A percentile compares a stretch with the other conserved stretches of the same genome.
These are phyloP conservation scores for Catharus minimus DNA, from an alignment of 2,113 vertebrate genomes.

Conservation along the genomic window DNA sequence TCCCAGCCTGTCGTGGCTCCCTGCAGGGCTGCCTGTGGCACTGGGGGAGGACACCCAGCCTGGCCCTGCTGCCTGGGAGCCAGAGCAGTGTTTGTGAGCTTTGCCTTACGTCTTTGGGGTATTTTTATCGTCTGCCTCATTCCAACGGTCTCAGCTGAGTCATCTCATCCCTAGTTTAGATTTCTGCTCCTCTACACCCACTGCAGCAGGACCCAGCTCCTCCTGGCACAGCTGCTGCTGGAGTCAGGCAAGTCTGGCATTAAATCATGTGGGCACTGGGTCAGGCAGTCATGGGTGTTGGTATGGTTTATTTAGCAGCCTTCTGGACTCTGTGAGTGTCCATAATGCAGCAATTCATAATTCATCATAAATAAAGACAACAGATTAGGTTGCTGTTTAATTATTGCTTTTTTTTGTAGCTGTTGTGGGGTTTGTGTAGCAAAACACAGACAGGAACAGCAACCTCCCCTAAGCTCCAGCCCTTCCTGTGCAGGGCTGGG, in stretches of 20 bases:
- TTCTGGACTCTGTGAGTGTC: background rate
- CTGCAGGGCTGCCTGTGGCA: background rate
- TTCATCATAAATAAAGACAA: background rate
- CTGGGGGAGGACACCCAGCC: accelerated
- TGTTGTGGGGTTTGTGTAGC: background rate
- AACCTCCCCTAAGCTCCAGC: background rate
- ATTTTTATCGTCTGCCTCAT: constrained; percentile 57
- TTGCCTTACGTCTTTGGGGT: background rate
- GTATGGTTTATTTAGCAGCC: background rate
- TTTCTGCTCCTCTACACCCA: background rate
- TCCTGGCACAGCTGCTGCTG: background rate
- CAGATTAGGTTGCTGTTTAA: background rate
- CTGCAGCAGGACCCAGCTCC: background rate
- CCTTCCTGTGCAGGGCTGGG: background rate
- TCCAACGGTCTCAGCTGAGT: constrained; percentile 23
- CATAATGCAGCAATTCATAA: background rate
- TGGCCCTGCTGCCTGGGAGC: background rate
- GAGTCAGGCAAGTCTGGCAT: background rate
- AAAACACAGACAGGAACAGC: background rate
- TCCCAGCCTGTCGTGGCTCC: accelerated
- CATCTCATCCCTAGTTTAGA: constrained; percentile 30
- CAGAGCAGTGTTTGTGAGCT: background rate
- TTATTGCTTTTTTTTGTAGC: background rate
- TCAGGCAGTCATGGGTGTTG: background rate
- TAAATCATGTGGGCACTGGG: background rate